Evolutionary conservation across 2,797 vertebrate genomes (phyloP).

Genomic region (Thripadectes ignobilis): DNA sequence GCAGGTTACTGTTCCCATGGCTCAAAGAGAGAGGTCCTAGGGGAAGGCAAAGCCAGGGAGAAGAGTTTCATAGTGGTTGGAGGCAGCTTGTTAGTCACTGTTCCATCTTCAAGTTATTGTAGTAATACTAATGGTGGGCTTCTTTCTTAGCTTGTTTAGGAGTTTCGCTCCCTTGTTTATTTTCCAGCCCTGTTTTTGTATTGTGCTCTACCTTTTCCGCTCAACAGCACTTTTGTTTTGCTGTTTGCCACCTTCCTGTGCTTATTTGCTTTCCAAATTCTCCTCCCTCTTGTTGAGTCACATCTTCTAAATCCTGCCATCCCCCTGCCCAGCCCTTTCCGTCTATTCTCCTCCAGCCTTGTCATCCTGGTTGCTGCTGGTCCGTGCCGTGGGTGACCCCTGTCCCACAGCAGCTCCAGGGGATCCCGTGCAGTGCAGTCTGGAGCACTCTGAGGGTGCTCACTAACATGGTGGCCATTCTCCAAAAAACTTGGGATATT

Average conservation of each 20-base stretch:
- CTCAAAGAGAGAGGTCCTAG: background rate
- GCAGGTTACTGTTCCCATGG: background rate
- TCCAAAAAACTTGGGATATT: background rate
- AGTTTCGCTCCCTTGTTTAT: background rate
- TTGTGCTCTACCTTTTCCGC: background rate
- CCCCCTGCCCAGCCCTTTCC: background rate
- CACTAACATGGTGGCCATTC: background rate
- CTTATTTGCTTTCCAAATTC: background rate
- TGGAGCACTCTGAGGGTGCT: background rate
- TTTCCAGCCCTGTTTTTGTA: background rate
- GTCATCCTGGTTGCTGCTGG: background rate
- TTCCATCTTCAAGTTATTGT: slow-evolving; percentile 5
- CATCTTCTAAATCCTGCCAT: background rate
- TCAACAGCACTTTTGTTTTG: background rate
- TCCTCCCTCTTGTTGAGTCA: background rate
- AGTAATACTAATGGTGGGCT: background rate
- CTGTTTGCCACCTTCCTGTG: slow-evolving; percentile 10
- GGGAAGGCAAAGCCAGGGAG: slow-evolving; percentile 32
- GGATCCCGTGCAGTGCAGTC: background rate
- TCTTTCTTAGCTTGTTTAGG: background rate
- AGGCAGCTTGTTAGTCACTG: background rate
- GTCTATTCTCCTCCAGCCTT: background rate
- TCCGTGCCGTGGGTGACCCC: background rate
- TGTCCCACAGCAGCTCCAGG: background rate
- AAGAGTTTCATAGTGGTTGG: background rate